Conservation (phyloP, 1,140 invertebrate species). For the Drosophila parvula region DNA sequence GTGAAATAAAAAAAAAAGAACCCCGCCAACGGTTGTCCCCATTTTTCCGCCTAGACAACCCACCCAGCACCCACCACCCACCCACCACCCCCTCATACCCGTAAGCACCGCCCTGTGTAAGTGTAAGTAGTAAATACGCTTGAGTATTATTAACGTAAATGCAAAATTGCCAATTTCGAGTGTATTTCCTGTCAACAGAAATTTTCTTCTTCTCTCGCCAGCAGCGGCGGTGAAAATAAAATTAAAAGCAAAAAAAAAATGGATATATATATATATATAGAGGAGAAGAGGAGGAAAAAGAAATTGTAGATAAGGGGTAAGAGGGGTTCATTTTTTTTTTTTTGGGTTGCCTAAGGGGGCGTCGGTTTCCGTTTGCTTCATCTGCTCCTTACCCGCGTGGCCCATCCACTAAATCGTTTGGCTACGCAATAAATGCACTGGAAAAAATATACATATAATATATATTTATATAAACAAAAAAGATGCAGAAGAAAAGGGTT, state of each 20-base stretch:
- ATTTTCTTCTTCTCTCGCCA: slow-evolving; percentile 55
- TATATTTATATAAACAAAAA: background rate
- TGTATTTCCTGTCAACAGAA: slow-evolving; percentile 84
- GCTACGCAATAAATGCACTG: slow-evolving; percentile 49
- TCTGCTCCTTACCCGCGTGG: slow-evolving; percentile 50
- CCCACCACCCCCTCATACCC: no score
- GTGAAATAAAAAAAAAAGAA: slow-evolving; percentile 1
- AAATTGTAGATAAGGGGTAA: slow-evolving; percentile 9
- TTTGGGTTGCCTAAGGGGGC: slow-evolving; percentile 30
- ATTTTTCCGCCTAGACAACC: slow-evolving; percentile 66
- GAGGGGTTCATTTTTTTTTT: background rate
- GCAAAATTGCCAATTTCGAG: slow-evolving; percentile 84
- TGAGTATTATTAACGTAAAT: slow-evolving; percentile 84
- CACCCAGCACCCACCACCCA: no score
- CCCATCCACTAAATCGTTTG: slow-evolving; percentile 55
- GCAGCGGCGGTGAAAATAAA: slow-evolving; percentile 43
- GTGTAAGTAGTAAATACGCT: slow-evolving; percentile 82
- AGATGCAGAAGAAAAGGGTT: no score
- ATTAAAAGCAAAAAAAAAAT: slow-evolving; percentile 29
- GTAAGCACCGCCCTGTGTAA: slow-evolving; percentile 12
- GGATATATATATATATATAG: background rate
- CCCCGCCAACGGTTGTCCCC: slow-evolving; percentile 41
- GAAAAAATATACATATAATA: background rate
- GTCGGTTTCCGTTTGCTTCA: slow-evolving; percentile 14
- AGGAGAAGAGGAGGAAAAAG: slow-evolving; percentile 5